phyloP scores from a whole-genome alignment of 2,797 vertebrate genomes.

The Benthosema pterotum region DNA sequence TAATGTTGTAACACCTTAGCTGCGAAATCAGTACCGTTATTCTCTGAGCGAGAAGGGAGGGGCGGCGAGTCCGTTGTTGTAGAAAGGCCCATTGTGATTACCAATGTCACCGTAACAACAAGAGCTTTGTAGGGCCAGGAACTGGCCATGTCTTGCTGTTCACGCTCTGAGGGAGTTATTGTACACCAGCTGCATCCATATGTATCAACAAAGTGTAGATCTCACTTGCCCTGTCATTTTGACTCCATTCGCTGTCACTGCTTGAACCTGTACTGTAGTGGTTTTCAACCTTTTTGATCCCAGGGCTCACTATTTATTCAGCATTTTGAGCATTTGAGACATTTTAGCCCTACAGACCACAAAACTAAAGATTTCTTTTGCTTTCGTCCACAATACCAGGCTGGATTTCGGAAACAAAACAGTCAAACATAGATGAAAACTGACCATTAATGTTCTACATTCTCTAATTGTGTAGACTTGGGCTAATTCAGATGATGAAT shows the following conservation, averaged over 20 bases:
- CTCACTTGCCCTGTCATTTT: slow-evolving; percentile 7
- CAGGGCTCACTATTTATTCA: no score
- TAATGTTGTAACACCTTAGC: slow-evolving; percentile 40
- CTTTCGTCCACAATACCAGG: no score
- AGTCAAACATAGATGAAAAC: no score
- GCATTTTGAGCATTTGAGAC: no score
- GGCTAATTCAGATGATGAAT: no score
- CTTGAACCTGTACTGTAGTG: slow-evolving; percentile 2
- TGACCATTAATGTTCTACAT: no score
- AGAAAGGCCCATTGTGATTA: slow-evolving; percentile 73
- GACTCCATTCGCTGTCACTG: background rate
- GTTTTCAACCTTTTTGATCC: no score
- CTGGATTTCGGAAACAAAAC: no score
- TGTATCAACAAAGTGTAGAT: slow-evolving; percentile 47
- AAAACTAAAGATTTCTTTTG: no score
- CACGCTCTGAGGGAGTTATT: slow-evolving; percentile 54
- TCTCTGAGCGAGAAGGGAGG: slow-evolving; percentile 31
- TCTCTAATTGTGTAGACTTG: no score
- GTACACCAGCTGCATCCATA: slow-evolving; percentile 66
- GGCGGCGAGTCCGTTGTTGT: slow-evolving; percentile 26
- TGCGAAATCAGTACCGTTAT: slow-evolving; percentile 6
- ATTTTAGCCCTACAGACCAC: no score
- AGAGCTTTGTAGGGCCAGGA: slow-evolving; percentile 65
- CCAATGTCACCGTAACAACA: slow-evolving; percentile 64
- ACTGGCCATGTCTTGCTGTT: slow-evolving; percentile 39